Conservation (phyloP, 1,140 invertebrate genomes). For the Ooceraea biroi region DNA sequence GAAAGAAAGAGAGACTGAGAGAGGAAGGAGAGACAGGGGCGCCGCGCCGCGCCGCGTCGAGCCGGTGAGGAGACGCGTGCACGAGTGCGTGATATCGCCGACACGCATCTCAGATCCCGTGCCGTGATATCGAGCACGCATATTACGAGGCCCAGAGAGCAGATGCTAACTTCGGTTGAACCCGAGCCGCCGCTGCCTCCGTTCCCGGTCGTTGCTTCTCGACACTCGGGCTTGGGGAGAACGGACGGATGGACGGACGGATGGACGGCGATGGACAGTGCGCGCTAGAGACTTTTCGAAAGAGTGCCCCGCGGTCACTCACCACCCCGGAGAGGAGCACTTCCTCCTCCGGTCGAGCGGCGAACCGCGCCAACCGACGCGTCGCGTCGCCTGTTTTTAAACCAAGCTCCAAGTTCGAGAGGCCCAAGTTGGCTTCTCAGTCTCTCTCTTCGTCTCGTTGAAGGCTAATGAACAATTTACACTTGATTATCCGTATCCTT, state of each 20-base stretch:
- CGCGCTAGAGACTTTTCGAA: slow-evolving; percentile 65
- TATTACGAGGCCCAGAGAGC: slow-evolving; percentile 82
- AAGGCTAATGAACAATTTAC: too few relatives aligned
- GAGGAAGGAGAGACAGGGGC: not conserved
- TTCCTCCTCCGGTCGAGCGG: slow-evolving; percentile 60
- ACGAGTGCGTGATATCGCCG: slow-evolving; percentile 85
- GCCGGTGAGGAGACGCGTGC: slow-evolving; percentile 69
- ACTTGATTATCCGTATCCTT: too few relatives aligned
- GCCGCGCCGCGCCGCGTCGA: slow-evolving; percentile 29
- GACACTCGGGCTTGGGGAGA: slow-evolving; percentile 43
- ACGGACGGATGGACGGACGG: slow-evolving; percentile 44
- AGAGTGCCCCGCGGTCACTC: slow-evolving; percentile 66
- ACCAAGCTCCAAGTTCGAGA: not conserved
- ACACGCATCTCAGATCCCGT: slow-evolving; percentile 83
- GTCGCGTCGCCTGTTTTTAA: slow-evolving; percentile 31
- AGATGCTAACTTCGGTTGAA: slow-evolving; percentile 84
- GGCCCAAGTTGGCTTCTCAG: not conserved
- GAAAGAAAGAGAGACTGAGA: not conserved
- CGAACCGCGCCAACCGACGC: slow-evolving; percentile 51
- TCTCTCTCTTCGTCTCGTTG: not conserved
- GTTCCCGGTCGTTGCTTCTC: slow-evolving; percentile 75
- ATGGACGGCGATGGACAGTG: slow-evolving; percentile 40
- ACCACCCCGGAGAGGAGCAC: slow-evolving; percentile 36
- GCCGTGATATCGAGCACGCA: slow-evolving; percentile 83
- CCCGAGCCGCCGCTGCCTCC: slow-evolving; percentile 66